Evolutionary conservation across 2,888 invertebrate species (phyloP).

Genomic region (Diarsia dahlii): DNA sequence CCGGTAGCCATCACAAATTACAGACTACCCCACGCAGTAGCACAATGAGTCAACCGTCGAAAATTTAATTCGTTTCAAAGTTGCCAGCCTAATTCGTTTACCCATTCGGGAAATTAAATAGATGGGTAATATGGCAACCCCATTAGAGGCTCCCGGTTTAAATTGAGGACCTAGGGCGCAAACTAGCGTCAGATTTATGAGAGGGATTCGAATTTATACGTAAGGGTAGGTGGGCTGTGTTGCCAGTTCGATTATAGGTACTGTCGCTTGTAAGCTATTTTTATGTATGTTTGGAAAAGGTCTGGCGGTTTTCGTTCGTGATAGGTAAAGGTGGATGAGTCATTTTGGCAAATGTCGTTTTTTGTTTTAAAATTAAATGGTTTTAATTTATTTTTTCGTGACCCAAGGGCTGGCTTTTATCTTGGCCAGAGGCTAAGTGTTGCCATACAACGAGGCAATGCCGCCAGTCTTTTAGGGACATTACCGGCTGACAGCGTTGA

Average conservation of each 20-base stretch:
- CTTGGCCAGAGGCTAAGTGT: too few species aligned
- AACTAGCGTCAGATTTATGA: slow-evolving; percentile 84
- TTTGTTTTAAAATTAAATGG: not conserved
- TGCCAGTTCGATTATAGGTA: slow-evolving; percentile 49
- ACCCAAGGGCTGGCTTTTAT: too few species aligned
- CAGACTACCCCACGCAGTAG: slow-evolving; percentile 39
- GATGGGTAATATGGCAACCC: slow-evolving; percentile 89
- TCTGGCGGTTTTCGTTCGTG: not conserved
- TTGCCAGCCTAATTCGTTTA: slow-evolving; percentile 90
- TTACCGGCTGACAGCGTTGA: too few species aligned
- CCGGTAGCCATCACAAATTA: slow-evolving; percentile 60
- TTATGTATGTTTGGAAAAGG: slow-evolving; percentile 32
- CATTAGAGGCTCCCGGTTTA: slow-evolving; percentile 82
- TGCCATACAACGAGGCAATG: too few species aligned
- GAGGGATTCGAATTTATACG: slow-evolving; percentile 78
- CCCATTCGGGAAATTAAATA: slow-evolving; percentile 90
- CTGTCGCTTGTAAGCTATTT: slow-evolving; percentile 19
- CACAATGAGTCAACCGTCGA: slow-evolving; percentile 84
- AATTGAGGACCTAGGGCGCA: slow-evolving; percentile 79
- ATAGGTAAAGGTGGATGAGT: not conserved
- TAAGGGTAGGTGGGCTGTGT: slow-evolving; percentile 65
- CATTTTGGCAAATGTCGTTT: not conserved
- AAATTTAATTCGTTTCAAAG: slow-evolving; percentile 89
- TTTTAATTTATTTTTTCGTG: not conserved
- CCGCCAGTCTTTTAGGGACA: too few species aligned